Percentiles rank a stretch among this genome's conserved stretches.
Conservation (phyloP, 1,140 invertebrate genomes). For the Aphis craccivora region DNA sequence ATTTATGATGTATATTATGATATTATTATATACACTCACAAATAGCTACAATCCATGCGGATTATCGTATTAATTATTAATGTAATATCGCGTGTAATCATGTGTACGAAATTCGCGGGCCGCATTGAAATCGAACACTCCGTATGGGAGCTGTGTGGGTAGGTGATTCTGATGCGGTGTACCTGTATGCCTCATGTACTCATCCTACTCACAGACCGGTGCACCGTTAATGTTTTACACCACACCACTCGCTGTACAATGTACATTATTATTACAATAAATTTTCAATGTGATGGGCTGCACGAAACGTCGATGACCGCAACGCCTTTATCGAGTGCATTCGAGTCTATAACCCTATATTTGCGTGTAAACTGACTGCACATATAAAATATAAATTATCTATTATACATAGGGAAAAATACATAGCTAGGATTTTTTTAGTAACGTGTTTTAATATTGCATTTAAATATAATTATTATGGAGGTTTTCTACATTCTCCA, state of each 20-base stretch:
- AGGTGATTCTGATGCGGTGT: not conserved
- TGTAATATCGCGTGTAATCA: not conserved
- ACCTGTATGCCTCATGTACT: not conserved
- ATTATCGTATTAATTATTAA: not conserved
- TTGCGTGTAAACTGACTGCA: not conserved
- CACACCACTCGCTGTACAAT: not conserved
- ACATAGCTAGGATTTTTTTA: not conserved
- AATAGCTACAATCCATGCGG: not conserved
- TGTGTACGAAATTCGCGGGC: not conserved
- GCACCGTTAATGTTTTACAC: not conserved
- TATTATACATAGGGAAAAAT: not conserved
- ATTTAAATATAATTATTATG: not conserved
- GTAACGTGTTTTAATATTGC: not conserved
- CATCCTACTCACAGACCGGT: not conserved
- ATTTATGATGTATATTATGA: not conserved
- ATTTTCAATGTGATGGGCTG: not conserved
- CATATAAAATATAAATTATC: not conserved
- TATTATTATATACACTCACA: not conserved
- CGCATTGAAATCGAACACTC: not conserved
- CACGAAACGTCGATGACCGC: conserved; percentile 5
- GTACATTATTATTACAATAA: not conserved
- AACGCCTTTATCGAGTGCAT: not conserved
- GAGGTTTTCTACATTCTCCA: not conserved
- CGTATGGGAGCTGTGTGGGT: not conserved
- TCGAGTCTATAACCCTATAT: no score